Evolutionary conservation across 2,888 invertebrate species (phyloP).

Genomic region (Gasteruption jaculator): DNA sequence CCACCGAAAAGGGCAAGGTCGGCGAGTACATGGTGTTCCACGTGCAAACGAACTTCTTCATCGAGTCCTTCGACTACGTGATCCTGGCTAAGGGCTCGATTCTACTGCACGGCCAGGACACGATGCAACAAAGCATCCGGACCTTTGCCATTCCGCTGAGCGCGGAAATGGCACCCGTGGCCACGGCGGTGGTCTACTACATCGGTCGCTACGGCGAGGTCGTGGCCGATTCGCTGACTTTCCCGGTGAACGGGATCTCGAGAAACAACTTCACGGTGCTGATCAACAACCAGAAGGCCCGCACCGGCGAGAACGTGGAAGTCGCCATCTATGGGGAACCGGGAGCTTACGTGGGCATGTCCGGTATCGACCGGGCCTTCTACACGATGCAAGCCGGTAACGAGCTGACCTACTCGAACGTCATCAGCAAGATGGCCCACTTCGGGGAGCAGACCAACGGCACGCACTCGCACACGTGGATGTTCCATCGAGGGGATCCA

Average conservation of each 20-base stretch:
- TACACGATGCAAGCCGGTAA: conserved; percentile 92
- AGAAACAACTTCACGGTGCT: conserved; percentile 84
- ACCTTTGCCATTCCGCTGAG: conserved; percentile 80
- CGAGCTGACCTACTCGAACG: conserved; percentile 81
- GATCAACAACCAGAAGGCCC: conserved; percentile 89
- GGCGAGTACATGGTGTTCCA: conserved; percentile 94
- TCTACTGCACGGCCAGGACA: conserved; percentile 77
- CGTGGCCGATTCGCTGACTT: conserved; percentile 89
- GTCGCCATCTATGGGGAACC: conserved; percentile 92
- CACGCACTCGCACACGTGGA: conserved; percentile 78
- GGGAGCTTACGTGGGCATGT: conserved; percentile 89
- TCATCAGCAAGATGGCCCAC: conserved; percentile 80
- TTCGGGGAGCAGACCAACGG: conserved; percentile 85
- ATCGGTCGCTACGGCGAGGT: conserved; percentile 79
- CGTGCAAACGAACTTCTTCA: conserved; percentile 84
- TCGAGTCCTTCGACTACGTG: conserved; percentile 85
- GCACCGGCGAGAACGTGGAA: conserved; percentile 90
- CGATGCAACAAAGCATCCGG: conserved; percentile 70
- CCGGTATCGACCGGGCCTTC: conserved; percentile 84
- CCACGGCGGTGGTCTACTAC: conserved; percentile 86
- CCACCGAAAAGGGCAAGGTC: conserved; percentile 77
- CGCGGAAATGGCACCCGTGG: conserved; percentile 88
- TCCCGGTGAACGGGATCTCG: conserved; percentile 93
- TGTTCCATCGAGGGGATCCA: conserved; percentile 79
- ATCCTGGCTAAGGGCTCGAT: conserved; percentile 92